Evolutionary conservation across 2,113 vertebrate genomes (phyloP).

Genomic region (Nycticryphes semicollaris): DNA sequence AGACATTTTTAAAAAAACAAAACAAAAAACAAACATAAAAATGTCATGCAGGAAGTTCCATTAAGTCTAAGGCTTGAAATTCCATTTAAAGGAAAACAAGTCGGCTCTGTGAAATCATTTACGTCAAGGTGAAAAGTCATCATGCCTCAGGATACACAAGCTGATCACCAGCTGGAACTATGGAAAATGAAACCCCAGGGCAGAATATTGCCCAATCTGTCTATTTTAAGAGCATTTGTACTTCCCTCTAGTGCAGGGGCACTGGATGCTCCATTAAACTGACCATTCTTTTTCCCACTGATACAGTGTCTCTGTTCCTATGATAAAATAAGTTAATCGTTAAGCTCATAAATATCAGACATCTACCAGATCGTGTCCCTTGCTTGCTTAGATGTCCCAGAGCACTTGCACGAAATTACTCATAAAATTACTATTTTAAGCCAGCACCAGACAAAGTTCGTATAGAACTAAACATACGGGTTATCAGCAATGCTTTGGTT

Average conservation of each 20-base stretch:
- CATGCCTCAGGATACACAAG: neutral
- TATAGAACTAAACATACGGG: conserved; percentile 34
- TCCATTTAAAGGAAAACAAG: neutral
- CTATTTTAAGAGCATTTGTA: neutral
- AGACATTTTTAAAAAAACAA: neutral
- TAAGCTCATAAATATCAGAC: conserved; percentile 22
- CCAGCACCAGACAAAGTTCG: neutral
- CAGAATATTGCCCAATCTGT: neutral
- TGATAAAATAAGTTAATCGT: conserved; percentile 23
- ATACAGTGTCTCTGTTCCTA: neutral
- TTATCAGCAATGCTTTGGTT: conserved; percentile 31
- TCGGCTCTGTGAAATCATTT: neutral
- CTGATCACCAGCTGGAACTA: neutral
- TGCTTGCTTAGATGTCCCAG: conserved; percentile 4
- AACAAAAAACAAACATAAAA: neutral
- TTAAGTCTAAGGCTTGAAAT: neutral
- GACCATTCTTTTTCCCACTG: neutral
- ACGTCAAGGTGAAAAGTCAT: neutral
- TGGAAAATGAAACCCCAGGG: neutral
- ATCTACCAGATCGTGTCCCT: neutral
- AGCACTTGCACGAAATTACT: neutral
- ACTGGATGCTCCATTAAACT: neutral
- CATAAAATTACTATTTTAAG: neutral
- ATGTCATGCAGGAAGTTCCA: neutral
- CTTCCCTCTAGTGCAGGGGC: neutral